Evolutionary conservation across 2,888 invertebrate species (phyloP).

Genomic region (Agrotis ipsilon): DNA sequence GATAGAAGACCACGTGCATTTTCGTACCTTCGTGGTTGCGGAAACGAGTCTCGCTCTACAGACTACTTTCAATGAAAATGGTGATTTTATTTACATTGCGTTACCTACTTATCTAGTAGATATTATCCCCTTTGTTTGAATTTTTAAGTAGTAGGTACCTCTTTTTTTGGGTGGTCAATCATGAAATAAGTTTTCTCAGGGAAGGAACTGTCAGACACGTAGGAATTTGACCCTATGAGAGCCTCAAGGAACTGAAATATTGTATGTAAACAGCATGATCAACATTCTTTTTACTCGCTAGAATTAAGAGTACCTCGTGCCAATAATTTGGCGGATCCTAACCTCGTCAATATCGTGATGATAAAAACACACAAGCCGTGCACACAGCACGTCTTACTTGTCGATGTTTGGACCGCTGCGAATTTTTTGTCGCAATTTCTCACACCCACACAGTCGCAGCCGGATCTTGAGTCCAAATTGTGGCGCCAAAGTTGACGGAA

Average conservation of each 20-base stretch:
- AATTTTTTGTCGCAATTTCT: slow-evolving; percentile 59
- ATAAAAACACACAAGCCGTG: slow-evolving; percentile 28
- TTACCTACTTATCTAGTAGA: no score
- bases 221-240: no score
- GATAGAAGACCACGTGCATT: neutral
- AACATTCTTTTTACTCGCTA: no score
- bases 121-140: no score
- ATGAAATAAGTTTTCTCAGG: no score
- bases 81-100: neutral
- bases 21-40: neutral
- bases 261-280: no score
- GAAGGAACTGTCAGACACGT: no score
- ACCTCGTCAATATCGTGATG: neutral
- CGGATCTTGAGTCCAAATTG: slow-evolving; percentile 77
- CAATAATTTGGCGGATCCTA: slow-evolving; percentile 25
- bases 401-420: slow-evolving; percentile 33
- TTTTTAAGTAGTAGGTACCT: no score
- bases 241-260: no score
- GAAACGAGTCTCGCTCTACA: no score
- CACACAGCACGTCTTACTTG: neutral
- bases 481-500: slow-evolving; percentile 83
- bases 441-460: slow-evolving; percentile 67
- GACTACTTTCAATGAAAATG: no score
- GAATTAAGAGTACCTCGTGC: neutral
- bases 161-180: no score